Evolutionary conservation across 2,797 vertebrate genomes (phyloP).

Genomic region (Ptychobarbus kaznakovi): DNA sequence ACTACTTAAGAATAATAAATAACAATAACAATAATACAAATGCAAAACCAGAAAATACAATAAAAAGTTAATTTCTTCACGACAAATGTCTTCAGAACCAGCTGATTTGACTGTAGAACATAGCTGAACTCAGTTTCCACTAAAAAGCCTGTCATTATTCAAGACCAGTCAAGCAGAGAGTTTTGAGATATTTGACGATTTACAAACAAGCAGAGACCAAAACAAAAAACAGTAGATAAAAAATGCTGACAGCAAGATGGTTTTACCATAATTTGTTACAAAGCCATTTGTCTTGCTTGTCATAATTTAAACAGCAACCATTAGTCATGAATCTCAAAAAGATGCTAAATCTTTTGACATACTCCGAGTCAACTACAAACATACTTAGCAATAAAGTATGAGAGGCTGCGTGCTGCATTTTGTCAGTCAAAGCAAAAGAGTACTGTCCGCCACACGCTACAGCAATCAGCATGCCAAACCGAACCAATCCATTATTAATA

Average conservation of each 20-base stretch:
- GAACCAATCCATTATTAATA: neutral
- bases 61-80: constrained; percentile 12
- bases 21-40: neutral
- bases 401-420: neutral
- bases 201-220: constrained; percentile 6
- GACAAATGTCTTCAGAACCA: constrained; percentile 22
- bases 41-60: neutral
- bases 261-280: neutral
- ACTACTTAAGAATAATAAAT: too few relatives aligned
- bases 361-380: neutral
- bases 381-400: neutral
- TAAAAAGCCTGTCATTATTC: constrained; percentile 36
- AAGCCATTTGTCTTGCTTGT: neutral
- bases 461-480: neutral
- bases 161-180: constrained; percentile 21
- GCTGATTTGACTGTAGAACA: neutral
- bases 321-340: neutral
- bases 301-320: constrained; percentile 5
- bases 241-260: neutral
- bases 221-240: neutral
- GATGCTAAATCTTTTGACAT: neutral
- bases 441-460: neutral
- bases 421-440: neutral
- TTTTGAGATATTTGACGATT: constrained; percentile 13
- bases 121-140: constrained; percentile 27